Evolutionary conservation across 2,888 invertebrate species (phyloP).

Genomic region (Sphaerophoria rueppellii): DNA sequence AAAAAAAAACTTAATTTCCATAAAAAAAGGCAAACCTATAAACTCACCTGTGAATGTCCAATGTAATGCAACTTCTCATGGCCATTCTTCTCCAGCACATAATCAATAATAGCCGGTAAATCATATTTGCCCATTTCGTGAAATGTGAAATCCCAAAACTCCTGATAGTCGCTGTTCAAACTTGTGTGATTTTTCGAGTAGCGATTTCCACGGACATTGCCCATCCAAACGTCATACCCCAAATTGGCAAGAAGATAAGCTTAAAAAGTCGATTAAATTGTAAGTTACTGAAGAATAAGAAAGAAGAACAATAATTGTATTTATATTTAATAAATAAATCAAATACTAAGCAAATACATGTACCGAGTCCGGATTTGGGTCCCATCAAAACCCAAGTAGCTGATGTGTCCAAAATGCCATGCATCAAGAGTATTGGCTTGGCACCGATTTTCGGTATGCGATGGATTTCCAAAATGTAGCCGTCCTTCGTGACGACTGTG

Average conservation of each 20-base stretch:
- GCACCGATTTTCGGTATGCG: slow-evolving; percentile 86
- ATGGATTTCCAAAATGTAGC: slow-evolving; percentile 90
- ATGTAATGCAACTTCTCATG: slow-evolving; percentile 87
- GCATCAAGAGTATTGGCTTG: slow-evolving; percentile 85
- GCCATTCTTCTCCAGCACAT: slow-evolving; percentile 85
- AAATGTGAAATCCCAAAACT: slow-evolving; percentile 87
- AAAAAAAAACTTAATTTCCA: not conserved
- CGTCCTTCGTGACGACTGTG: slow-evolving; percentile 88
- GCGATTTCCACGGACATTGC: slow-evolving; percentile 81
- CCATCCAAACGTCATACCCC: slow-evolving; percentile 82
- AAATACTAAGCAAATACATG: slow-evolving; percentile 24
- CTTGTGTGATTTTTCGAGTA: slow-evolving; percentile 81
- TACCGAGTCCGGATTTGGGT: slow-evolving; percentile 87
- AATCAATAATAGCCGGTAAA: slow-evolving; percentile 92
- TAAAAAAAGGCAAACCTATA: not conserved
- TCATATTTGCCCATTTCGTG: slow-evolving; percentile 90
- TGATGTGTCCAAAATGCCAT: slow-evolving; percentile 89
- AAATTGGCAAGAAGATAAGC: slow-evolving; percentile 82
- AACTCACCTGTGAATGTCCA: slow-evolving; percentile 88
- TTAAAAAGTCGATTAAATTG: slow-evolving; percentile 46
- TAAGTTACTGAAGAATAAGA: slow-evolving; percentile 46
- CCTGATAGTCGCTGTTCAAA: slow-evolving; percentile 79
- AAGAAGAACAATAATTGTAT: not conserved
- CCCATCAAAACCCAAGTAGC: slow-evolving; percentile 90
- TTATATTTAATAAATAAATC: slow-evolving; percentile 3